A percentile compares a stretch with the other conserved stretches of the same genome.
Evolutionary conservation across 1,140 invertebrate genomes (phyloP).

Genomic region (Lethrus apterus): DNA sequence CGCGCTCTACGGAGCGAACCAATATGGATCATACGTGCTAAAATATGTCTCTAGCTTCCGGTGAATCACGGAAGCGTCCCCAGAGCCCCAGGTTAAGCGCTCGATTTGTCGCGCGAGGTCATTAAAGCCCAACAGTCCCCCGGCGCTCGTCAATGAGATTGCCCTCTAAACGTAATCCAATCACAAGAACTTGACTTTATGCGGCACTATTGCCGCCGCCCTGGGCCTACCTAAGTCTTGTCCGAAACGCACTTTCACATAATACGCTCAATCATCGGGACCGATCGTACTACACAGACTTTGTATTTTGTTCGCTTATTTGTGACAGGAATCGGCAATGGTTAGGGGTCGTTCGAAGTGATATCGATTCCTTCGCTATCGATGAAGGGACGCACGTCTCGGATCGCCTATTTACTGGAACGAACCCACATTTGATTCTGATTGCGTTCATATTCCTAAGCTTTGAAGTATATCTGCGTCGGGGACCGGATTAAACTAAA

Average conservation of each 20-base stretch:
- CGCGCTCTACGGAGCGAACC: conserved; percentile 1
- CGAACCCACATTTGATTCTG: conserved; percentile 31
- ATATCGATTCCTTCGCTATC: conserved; percentile 16
- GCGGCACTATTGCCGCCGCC: conserved; percentile 7
- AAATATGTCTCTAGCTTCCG: conserved; percentile 28
- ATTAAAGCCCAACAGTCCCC: conserved; percentile 37
- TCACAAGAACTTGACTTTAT: conserved; percentile 25
- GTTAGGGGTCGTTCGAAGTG: conserved; percentile 15
- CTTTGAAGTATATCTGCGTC: conserved; percentile 23
- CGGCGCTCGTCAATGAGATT: conserved; percentile 36
- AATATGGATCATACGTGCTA: conserved; percentile 22
- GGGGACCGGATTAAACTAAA: conserved; percentile 22
- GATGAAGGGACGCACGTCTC: conserved; percentile 17
- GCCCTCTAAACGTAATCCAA: conserved; percentile 42
- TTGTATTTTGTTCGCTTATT: conserved; percentile 24
- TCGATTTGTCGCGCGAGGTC: conserved; percentile 40
- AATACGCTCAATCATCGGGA: conserved; percentile 14
- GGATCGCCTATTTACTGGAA: conserved; percentile 29
- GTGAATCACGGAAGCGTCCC: conserved; percentile 16
- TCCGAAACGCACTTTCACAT: conserved; percentile 7
- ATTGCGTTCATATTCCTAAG: conserved; percentile 30
- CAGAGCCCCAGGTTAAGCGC: conserved; percentile 35
- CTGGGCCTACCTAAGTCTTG: conserved; percentile 17
- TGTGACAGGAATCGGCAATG: conserved; percentile 26
- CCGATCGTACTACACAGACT: conserved; percentile 6